A percentile compares a stretch with the other conserved stretches of the same genome.
Conservation (phyloP, 2,113 vertebrate species). For the Paramisgurnus dabryanus region DNA sequence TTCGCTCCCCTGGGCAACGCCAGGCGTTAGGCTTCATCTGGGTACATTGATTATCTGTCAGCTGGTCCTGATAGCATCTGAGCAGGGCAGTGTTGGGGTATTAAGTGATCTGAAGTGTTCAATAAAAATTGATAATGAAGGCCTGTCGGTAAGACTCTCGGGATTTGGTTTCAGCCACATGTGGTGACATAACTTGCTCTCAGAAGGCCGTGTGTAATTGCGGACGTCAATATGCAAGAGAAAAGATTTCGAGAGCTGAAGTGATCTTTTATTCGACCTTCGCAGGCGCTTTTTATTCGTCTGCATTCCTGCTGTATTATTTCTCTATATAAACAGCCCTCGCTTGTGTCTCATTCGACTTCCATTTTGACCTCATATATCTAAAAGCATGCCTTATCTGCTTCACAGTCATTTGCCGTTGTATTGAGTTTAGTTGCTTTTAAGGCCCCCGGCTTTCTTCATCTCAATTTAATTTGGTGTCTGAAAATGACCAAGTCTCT, state of each 20-base stretch:
- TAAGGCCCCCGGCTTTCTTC: slow-evolving; percentile 39
- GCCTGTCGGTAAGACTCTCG: slow-evolving; percentile 11
- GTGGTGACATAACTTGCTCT: background rate
- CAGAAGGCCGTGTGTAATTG: slow-evolving; percentile 6
- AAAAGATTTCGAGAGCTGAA: background rate
- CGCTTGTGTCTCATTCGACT: slow-evolving; percentile 22
- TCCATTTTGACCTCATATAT: slow-evolving; percentile 3
- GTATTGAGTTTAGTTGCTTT: slow-evolving; percentile 53
- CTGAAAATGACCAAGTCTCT: slow-evolving; percentile 57
- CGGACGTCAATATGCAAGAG: background rate
- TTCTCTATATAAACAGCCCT: background rate
- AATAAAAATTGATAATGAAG: slow-evolving; percentile 53
- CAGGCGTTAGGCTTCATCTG: slow-evolving; percentile 41
- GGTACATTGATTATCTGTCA: slow-evolving; percentile 56
- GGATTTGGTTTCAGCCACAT: slow-evolving; percentile 19
- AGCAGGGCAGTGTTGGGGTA: slow-evolving; percentile 44
- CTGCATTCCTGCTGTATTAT: background rate
- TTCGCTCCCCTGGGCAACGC: slow-evolving; percentile 32
- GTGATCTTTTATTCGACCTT: background rate
- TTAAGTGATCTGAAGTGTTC: slow-evolving; percentile 56
- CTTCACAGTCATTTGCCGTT: slow-evolving; percentile 33
- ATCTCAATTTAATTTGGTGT: slow-evolving; percentile 57
- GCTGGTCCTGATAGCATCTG: slow-evolving; percentile 43
- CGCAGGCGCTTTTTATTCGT: background rate
- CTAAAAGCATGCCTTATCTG: slow-evolving; percentile 37